These are phyloP conservation scores for Taeniopygia guttata DNA, from an alignment of 2,797 vertebrate species.

Conservation along the genomic window DNA sequence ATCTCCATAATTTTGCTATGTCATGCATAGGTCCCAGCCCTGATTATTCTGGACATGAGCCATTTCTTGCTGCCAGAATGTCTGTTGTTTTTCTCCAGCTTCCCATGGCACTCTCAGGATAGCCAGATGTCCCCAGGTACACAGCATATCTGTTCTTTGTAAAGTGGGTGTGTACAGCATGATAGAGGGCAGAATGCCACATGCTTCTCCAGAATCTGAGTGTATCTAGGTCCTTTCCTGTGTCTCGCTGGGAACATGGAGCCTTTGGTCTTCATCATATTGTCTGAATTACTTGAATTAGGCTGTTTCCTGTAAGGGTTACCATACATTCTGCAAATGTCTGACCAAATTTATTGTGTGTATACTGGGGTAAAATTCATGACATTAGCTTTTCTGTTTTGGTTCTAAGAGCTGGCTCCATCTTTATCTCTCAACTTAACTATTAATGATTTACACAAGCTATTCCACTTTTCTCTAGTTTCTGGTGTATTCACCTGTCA, in stretches of 20 bases:
- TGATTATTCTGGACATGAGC: not conserved
- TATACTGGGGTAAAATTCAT: not conserved
- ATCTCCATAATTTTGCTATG: rapidly evolving
- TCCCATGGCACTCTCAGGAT: not conserved
- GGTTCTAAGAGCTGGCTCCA: not conserved
- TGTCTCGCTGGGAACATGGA: not conserved
- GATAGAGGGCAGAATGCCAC: not conserved
- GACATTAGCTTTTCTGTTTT: not conserved
- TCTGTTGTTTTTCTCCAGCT: not conserved
- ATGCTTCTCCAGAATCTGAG: not conserved
- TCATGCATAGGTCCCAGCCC: not conserved
- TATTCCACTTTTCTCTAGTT: not conserved
- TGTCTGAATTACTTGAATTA: not conserved
- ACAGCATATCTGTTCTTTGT: not conserved
- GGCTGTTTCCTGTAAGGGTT: not conserved
- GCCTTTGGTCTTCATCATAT: rapidly evolving
- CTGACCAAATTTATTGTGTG: not conserved
- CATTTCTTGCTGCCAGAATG: not conserved
- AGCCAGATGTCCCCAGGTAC: not conserved
- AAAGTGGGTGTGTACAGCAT: not conserved
- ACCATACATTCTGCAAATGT: not conserved
- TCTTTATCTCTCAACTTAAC: not conserved
- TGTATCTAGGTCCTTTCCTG: not conserved
- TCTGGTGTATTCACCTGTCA: not conserved
- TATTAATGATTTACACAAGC: not conserved